Conservation (phyloP, 2,888 invertebrate genomes). For the Silvanus unidentatus region DNA sequence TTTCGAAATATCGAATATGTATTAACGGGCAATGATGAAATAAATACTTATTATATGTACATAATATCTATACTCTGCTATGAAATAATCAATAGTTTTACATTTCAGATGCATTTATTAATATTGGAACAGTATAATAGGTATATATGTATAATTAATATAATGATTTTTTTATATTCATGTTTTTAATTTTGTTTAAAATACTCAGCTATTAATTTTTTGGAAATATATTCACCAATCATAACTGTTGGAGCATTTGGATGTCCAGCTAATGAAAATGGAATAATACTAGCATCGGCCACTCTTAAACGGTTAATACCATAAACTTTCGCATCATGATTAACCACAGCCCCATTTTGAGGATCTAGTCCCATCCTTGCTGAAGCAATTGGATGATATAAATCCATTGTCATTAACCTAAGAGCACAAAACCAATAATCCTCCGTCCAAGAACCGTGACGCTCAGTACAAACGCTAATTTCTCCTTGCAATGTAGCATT, state of each 20-base stretch:
- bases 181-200: too few relatives aligned
- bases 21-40: too few relatives aligned
- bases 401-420: conserved; percentile 15
- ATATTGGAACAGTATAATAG: too few relatives aligned
- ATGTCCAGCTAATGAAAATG: conserved; percentile 56
- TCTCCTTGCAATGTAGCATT: conserved; percentile 39
- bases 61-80: too few relatives aligned
- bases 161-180: too few relatives aligned
- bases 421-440: conserved; percentile 16
- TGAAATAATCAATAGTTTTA: too few relatives aligned
- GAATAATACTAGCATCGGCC: conserved; percentile 60
- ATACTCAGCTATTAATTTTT: too few relatives aligned
- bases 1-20: too few relatives aligned
- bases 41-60: too few relatives aligned
- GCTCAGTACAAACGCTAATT: conserved; percentile 6
- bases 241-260: conserved; percentile 62
- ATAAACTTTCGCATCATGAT: conserved; percentile 53
- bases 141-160: too few relatives aligned
- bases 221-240: conserved; percentile 67
- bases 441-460: background rate
- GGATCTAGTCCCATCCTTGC: conserved; percentile 25
- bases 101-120: too few relatives aligned
- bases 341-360: conserved; percentile 41
- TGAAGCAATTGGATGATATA: conserved; percentile 19
- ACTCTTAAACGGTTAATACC: conserved; percentile 55